These are phyloP conservation scores for Drosophila rellima DNA, from an alignment of 2,888 invertebrate genomes.

Conservation along the genomic window DNA sequence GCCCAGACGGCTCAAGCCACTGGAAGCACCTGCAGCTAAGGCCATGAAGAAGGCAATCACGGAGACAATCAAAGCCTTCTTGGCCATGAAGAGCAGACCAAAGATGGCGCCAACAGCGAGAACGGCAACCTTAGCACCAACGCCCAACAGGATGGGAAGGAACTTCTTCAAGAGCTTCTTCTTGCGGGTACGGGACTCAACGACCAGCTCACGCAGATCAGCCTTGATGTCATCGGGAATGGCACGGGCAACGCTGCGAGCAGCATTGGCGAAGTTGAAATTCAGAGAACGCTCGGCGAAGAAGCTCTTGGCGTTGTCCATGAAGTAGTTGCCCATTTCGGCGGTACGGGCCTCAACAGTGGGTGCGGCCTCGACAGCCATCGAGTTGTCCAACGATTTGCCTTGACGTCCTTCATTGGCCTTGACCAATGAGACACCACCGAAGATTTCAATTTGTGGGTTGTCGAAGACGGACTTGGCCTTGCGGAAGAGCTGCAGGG, in stretches of 20 bases:
- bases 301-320: slow-evolving; percentile 87
- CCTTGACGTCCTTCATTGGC: slow-evolving; percentile 85
- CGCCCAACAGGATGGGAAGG: slow-evolving; percentile 87
- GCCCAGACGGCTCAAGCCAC: slow-evolving; percentile 80
- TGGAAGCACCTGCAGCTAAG: slow-evolving; percentile 86
- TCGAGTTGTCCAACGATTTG: slow-evolving; percentile 86
- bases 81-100: slow-evolving; percentile 88
- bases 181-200: slow-evolving; percentile 88
- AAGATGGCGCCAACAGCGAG: slow-evolving; percentile 87
- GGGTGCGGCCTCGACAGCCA: slow-evolving; percentile 86
- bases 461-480: slow-evolving; percentile 88
- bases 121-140: slow-evolving; percentile 88
- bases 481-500: slow-evolving; percentile 87
- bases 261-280: slow-evolving; percentile 86
- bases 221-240: slow-evolving; percentile 87
- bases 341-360: slow-evolving; percentile 87
- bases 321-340: slow-evolving; percentile 87
- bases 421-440: slow-evolving; percentile 87
- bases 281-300: slow-evolving; percentile 87
- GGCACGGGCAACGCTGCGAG: slow-evolving; percentile 86
- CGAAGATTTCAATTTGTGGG: slow-evolving; percentile 87
- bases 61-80: slow-evolving; percentile 88
- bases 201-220: slow-evolving; percentile 87
- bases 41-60: slow-evolving; percentile 88
- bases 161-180: slow-evolving; percentile 87